Conservation (phyloP, 1,140 invertebrate genomes). For the Trichogramma pretiosum region DNA sequence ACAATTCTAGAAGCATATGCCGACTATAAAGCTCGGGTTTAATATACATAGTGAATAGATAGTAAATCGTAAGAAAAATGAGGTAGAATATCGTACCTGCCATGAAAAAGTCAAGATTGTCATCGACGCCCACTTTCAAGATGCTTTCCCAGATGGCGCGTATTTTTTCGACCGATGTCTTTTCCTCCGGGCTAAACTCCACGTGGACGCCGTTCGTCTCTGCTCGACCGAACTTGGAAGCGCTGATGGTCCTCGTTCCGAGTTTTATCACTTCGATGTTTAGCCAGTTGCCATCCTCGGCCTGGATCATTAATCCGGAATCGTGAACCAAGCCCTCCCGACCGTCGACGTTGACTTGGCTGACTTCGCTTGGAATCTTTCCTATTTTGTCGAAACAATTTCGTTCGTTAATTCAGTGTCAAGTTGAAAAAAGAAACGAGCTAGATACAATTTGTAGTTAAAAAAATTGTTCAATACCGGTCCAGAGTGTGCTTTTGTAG, state of each 20-base stretch:
- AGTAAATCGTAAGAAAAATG: no score
- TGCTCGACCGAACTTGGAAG: conserved; percentile 68
- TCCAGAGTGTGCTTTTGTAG: conserved; percentile 74
- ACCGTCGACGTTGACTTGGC: conserved; percentile 55
- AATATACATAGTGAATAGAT: no score
- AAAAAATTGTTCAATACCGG: no score
- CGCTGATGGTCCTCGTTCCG: conserved; percentile 75
- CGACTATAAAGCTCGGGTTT: no score
- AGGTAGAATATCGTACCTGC: no score
- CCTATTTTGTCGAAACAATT: no score
- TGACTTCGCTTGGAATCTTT: conserved; percentile 52
- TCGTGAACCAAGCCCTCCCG: conserved; percentile 64
- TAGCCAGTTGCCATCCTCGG: conserved; percentile 67
- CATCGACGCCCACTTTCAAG: conserved; percentile 65
- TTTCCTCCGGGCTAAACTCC: conserved; percentile 72
- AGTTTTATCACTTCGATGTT: conserved; percentile 66
- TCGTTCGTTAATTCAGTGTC: no score
- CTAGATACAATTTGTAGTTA: no score
- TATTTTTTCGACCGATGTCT: conserved; percentile 52
- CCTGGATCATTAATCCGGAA: conserved; percentile 70
- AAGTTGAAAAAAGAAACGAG: no score
- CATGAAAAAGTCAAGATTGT: conserved; percentile 87
- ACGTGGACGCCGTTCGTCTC: conserved; percentile 44
- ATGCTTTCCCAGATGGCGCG: conserved; percentile 77
- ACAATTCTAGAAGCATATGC: no score